Base-by-base conservation (phyloP, 37 sponge, comb jelly and placozoan genomes). In the Agelas oroides region DNA sequence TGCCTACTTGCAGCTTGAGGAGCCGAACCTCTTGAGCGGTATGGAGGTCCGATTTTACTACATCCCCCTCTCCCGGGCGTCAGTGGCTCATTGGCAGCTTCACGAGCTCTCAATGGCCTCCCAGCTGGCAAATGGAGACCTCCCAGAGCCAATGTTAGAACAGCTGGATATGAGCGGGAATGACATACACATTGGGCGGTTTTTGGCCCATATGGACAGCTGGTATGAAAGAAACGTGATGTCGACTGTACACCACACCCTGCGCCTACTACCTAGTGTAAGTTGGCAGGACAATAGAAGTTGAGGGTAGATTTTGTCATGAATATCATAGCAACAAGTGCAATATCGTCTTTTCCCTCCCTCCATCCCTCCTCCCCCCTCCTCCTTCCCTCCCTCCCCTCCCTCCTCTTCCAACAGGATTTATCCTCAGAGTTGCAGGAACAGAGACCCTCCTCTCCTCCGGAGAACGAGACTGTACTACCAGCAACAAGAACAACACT, bases 151-250 rank as follows among this genome's bases (percentile, higher is more conserved):
- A 0, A 32, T 72, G 52, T 40, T 60, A 16, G 84, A 78, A 41
- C 71, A 58, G 70, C 0, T 71, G 23, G 53, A 83, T 28, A 46
- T 8, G 1, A 76, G 79, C 54, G 84, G 78, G 2, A 70, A 80
- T 24, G 93, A 92, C 61, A 82, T 96, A 6, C 86, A 90, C 82
- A 67, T 96, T 24, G 93, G 90, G 13, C 77, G 93, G 20, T 96
- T 84, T 73, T 70, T 96, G 40, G 64, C 91, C 0, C 85, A 96
- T 57, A 61, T 90, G 76, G 96, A 96, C 93, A 91, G 96, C 62
- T 96, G 96, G 96, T 96, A 96, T 53, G 93, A 96, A 83, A 78
- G 92, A 39, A 96, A 96, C 39, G 84, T 96, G 18, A 75, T 92
- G 69, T 52, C 90, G 59, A 84, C 96, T 17, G 81, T 88, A 6